Evolutionary conservation across 2,113 vertebrate genomes (phyloP).

Genomic region (Hemichromis elongatus): DNA sequence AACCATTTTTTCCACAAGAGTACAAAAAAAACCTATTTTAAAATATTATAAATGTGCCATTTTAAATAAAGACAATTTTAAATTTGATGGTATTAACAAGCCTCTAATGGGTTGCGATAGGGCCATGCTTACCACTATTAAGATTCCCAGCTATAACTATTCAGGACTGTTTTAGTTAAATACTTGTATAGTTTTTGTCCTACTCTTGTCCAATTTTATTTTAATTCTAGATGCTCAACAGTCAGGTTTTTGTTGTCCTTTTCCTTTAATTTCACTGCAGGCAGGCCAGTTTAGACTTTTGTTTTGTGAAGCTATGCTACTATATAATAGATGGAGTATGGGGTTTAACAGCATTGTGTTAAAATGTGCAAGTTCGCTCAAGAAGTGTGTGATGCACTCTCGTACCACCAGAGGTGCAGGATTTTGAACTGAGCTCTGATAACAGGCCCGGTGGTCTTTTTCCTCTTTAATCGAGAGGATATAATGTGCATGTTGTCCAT

Average conservation of each 20-base stretch:
- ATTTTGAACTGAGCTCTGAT: background rate
- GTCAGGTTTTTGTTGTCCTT: background rate
- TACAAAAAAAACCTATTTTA: background rate
- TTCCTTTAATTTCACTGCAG: background rate
- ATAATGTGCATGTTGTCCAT: rapidly evolving
- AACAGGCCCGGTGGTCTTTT: background rate
- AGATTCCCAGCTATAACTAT: background rate
- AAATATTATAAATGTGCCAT: background rate
- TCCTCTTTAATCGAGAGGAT: background rate
- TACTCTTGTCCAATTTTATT: background rate
- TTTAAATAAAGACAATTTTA: no score
- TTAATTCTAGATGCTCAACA: background rate
- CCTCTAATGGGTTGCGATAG: background rate
- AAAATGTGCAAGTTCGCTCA: background rate
- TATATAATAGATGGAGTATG: rapidly evolving
- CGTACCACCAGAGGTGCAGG: background rate
- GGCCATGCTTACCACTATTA: background rate
- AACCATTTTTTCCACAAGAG: background rate
- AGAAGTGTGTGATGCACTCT: background rate
- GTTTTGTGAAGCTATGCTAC: background rate
- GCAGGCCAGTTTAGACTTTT: background rate
- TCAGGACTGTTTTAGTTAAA: rapidly evolving
- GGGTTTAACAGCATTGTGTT: background rate
- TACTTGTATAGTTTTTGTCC: background rate
- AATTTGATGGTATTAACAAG: no score